Evolutionary conservation across 2,888 invertebrate genomes (phyloP), one percentile per base, ranked within the genome.

Genomic region (Tetranychus piercei): DNA sequence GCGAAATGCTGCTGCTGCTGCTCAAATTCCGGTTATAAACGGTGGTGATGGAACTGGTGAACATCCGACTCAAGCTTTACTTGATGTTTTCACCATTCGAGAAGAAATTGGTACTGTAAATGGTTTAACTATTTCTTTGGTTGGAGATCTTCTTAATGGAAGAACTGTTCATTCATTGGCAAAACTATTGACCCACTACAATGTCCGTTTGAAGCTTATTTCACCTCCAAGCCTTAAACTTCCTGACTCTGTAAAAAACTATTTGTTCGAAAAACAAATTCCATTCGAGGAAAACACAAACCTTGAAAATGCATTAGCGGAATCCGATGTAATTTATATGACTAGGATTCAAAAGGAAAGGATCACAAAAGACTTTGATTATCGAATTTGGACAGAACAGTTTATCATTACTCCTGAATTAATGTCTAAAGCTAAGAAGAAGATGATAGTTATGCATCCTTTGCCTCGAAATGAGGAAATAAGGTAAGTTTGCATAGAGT

Each of bases 101-200:
- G 95, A 99, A 84, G 97, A 99, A 85, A 93, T 99, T 77, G 97
- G 97, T 79, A 99, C 97, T 0, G 96, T 99, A 0, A 97, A 99
- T 81, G 94, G 94, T 0, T 85, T 99, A 11, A 95, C 84, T 84
- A 94, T 99, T 74, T 97, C 97, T 0, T 89, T 99, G 89, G 96
- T 97, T 23, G 99, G 99, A 6, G 99, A 99, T 83, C 85, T 99
- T 79, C 95, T 94, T 82, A 91, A 99, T 83, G 97, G 99, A 0
- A 87, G 99, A 65, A 99, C 99, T 1, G 99, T 99, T 0, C 99
- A 99, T 83, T 99, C 97, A 0, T 84, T 99, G 76, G 96, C 96
- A 6, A 88, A 92, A 77, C 86, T 99, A 11, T 85, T 99, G 74
- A 95, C 95, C 0, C 84, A 94, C 64, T 99, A 99, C 83, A 91